Conservation (phyloP, 2,113 vertebrate genomes). For the Microcebus lehilahytsara region DNA sequence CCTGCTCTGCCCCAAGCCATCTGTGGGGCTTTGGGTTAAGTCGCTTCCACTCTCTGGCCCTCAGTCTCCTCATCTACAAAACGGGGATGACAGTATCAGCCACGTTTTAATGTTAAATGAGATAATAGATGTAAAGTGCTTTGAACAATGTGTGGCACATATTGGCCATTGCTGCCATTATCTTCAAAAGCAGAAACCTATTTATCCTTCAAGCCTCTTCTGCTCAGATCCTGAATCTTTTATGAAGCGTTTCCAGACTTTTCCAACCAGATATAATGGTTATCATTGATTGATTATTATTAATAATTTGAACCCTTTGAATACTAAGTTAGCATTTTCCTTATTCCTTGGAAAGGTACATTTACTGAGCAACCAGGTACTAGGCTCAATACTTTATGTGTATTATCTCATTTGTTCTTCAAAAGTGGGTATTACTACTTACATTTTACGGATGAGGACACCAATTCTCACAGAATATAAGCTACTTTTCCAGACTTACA, state of each 20-base stretch:
- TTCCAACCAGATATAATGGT: neutral
- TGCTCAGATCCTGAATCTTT: neutral
- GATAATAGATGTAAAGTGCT: neutral
- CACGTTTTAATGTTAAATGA: neutral
- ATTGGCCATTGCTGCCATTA: neutral
- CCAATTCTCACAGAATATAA: neutral
- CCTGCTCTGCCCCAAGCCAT: neutral
- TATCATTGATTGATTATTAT: neutral
- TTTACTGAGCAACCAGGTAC: neutral
- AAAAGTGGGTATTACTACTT: neutral
- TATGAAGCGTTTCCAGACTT: neutral
- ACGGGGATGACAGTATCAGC: neutral
- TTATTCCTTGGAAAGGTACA: neutral
- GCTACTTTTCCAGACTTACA: neutral
- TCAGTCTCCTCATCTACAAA: neutral
- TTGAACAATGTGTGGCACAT: neutral
- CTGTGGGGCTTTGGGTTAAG: neutral
- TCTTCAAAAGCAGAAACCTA: neutral
- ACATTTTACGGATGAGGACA: neutral
- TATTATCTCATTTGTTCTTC: neutral
- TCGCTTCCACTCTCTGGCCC: neutral
- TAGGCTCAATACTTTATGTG: neutral
- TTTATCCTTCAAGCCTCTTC: neutral
- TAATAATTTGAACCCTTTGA: neutral
- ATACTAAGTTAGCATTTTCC: neutral